Evolutionary conservation across 35 echinoderm and acorn worm genomes (phyloP).

Genomic region (Stichopus chloronotus): DNA sequence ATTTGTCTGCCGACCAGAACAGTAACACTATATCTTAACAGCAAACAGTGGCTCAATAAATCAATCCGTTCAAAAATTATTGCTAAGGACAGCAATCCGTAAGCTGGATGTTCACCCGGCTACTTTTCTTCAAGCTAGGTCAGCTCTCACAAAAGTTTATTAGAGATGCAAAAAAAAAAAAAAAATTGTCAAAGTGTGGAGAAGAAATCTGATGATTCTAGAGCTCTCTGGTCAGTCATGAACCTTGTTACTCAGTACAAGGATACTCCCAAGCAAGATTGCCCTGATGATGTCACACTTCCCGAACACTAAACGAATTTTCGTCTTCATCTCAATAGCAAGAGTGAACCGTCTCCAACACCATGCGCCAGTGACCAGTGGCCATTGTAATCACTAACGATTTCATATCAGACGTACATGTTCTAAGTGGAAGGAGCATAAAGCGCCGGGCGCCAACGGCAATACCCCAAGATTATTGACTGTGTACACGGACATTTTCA

Average conservation of each 20-base stretch:
- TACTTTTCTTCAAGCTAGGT: neutral
- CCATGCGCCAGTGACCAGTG: neutral
- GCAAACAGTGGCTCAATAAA: neutral
- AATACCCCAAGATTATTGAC: too few relatives aligned
- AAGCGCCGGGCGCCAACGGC: too few relatives aligned
- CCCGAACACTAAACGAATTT: neutral
- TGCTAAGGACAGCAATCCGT: neutral
- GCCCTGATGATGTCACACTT: conserved; percentile 1
- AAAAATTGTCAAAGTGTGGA: neutral
- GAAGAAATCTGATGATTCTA: neutral
- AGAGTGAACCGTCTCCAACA: neutral
- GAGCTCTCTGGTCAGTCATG: neutral
- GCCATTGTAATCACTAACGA: neutral
- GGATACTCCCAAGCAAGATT: neutral
- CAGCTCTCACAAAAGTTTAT: neutral
- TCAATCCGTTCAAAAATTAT: conserved; percentile 25
- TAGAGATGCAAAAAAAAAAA: neutral
- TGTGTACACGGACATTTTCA: neutral
- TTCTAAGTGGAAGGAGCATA: too few relatives aligned
- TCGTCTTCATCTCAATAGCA: neutral
- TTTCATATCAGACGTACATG: too few relatives aligned
- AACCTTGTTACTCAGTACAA: neutral
- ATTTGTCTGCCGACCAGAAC: neutral
- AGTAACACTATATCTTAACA: neutral
- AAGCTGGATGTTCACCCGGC: neutral